Conservation (phyloP, 2,888 invertebrate species). For the Coelinius sp. region DNA sequence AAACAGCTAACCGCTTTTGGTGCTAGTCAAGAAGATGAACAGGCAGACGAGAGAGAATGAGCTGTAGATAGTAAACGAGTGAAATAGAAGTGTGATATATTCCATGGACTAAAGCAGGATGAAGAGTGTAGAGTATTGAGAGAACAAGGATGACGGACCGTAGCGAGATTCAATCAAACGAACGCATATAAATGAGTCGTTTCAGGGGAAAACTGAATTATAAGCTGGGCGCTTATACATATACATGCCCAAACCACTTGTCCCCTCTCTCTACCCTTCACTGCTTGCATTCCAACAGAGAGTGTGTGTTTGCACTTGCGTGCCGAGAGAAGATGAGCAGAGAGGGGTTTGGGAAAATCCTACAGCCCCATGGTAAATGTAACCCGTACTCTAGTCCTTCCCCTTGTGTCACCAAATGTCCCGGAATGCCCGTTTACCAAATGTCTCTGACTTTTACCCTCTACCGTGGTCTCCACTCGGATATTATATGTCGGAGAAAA, state of each 20-base stretch:
- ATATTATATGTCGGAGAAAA: not conserved
- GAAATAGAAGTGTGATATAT: too few species aligned
- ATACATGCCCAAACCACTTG: conserved; percentile 9
- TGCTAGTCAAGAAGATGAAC: conserved; percentile 52
- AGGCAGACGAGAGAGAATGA: conserved; percentile 41
- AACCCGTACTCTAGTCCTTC: conserved; percentile 39
- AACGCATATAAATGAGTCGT: conserved; percentile 69
- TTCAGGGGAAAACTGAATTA: conserved; percentile 67
- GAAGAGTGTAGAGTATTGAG: conserved; percentile 35
- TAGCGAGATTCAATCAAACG: conserved; percentile 66
- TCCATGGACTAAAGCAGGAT: too few species aligned
- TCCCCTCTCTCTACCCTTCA: not conserved
- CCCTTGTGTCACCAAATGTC: conserved; percentile 36
- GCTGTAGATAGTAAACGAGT: conserved; percentile 24
- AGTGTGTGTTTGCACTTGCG: conserved; percentile 15
- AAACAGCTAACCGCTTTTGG: conserved; percentile 66
- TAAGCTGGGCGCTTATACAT: conserved; percentile 52
- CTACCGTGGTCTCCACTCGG: not conserved
- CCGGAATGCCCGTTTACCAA: conserved; percentile 36
- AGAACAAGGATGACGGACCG: conserved; percentile 43
- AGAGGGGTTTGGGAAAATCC: conserved; percentile 33
- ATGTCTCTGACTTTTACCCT: conserved; percentile 34
- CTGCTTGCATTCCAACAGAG: conserved; percentile 16
- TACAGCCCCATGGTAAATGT: conserved; percentile 26
- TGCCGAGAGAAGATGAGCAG: not conserved